Base-by-base conservation (phyloP, 2,113 vertebrate species). In the Leptobrachium leishanense region DNA sequence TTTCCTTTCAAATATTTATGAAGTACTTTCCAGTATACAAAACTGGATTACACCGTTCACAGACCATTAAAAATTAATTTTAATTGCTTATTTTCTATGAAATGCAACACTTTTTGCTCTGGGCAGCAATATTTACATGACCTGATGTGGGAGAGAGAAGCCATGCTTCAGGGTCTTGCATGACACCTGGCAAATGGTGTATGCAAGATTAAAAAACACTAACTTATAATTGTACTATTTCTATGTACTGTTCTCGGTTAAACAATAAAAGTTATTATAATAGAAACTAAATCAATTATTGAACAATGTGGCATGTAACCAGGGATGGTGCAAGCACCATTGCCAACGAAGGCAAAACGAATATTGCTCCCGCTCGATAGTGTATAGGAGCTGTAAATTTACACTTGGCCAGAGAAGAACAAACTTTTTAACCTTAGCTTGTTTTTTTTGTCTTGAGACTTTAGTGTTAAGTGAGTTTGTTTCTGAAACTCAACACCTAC, bases 1-100 rank as follows among this genome's bases (percentile, higher is more conserved):
- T 70, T 70, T 63, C 54, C 59, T 70, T 77, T 70, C 11, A 70
- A 77, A 77, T 77, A 77, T 77, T 77, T 66, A 77, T 77, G 67
- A 70, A 70, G 20, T 62, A 59, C 53, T 43, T 53, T 76, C 62
- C 57, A 39, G 11, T 69, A 65, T 43, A 67, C 41, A 63, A 70
- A 77, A 76, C 59, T 68, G 42, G 55, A 59, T 63, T 71, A 63
- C 62, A 63, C 43, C 67, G 70, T 77, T 70, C 68, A 63, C 11
- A 70, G 13, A n/a, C 53, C 55, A 70, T 77, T 77, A 70, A 77
- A 77, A 63, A 46, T 77, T 70, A 44, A 77, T 77, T 77, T 69
- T 70, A 70, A 70, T 70, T 41, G 55, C 68, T 69, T 71, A 70
- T 77, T 77, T 76, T 70, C 20, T 15, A 54, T 62, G 43, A 53